These are phyloP conservation scores for Epiblema foenella DNA, from an alignment of 2,888 invertebrate species.

Conservation along the genomic window DNA sequence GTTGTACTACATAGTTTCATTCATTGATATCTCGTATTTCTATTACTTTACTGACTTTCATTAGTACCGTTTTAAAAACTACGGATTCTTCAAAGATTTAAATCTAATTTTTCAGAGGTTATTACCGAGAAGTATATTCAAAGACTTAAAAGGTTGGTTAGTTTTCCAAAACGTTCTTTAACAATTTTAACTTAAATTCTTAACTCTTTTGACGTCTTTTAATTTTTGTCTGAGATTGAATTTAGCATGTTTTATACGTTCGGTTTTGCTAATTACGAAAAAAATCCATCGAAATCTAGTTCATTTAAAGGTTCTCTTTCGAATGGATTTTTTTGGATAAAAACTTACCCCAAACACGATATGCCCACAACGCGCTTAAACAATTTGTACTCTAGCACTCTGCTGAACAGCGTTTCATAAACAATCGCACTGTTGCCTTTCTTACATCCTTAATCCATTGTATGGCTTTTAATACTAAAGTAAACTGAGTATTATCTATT, in stretches of 20 bases:
- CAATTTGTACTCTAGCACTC: slow-evolving; percentile 35
- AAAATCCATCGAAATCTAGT: neutral
- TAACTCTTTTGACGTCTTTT: neutral
- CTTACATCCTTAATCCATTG: slow-evolving; percentile 64
- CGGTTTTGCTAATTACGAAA: neutral
- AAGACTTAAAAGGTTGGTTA: too few species aligned
- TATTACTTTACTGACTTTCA: too few species aligned
- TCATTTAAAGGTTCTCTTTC: too few species aligned
- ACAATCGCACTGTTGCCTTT: slow-evolving; percentile 57
- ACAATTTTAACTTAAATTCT: too few species aligned
- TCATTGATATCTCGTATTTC: neutral
- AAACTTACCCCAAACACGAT: neutral
- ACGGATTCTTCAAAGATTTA: too few species aligned
- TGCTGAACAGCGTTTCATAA: slow-evolving; percentile 54
- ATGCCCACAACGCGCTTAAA: neutral
- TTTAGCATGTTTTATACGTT: neutral
- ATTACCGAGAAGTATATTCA: too few species aligned
- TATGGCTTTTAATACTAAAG: slow-evolving; percentile 53
- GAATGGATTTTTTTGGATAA: neutral
- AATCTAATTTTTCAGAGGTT: too few species aligned
- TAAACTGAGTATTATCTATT: slow-evolving; percentile 56
- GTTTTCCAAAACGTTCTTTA: too few species aligned
- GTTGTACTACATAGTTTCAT: neutral
- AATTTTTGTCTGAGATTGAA: neutral
- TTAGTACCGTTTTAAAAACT: too few species aligned